Evolutionary conservation across 2,888 invertebrate genomes (phyloP).

Genomic region (Melieria omissa): DNA sequence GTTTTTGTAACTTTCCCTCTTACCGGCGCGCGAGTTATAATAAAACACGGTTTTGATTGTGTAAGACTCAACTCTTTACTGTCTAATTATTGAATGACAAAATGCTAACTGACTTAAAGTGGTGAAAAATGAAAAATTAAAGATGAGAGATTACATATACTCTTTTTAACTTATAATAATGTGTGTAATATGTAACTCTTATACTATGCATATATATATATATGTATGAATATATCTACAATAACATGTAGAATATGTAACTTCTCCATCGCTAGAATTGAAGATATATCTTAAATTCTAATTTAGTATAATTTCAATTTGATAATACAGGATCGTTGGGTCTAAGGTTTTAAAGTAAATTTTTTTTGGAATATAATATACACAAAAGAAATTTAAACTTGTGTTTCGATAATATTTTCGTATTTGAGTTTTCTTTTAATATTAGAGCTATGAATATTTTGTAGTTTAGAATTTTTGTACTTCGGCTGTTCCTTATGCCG

Average conservation of each 20-base stretch:
- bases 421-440: conserved; percentile 20
- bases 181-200: too few relatives aligned
- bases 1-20: too few relatives aligned
- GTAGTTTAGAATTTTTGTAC: conserved; percentile 26
- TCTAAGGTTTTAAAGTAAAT: background rate
- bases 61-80: too few relatives aligned
- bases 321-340: background rate
- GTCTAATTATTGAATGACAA: too few relatives aligned
- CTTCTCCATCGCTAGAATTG: conserved; percentile 1
- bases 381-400: background rate
- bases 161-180: too few relatives aligned
- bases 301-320: background rate
- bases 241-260: background rate
- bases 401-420: background rate
- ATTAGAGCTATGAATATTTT: conserved; percentile 14
- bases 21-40: too few relatives aligned
- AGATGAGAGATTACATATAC: too few relatives aligned
- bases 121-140: too few relatives aligned
- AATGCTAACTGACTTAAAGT: too few relatives aligned
- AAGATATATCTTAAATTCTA: conserved; percentile 4
- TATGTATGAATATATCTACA: too few relatives aligned
- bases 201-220: too few relatives aligned
- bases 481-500: conserved; percentile 29
- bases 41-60: too few relatives aligned
- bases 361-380: background rate